Conservation (phyloP, 2,888 invertebrate genomes). For the Terebella lapidaria region DNA sequence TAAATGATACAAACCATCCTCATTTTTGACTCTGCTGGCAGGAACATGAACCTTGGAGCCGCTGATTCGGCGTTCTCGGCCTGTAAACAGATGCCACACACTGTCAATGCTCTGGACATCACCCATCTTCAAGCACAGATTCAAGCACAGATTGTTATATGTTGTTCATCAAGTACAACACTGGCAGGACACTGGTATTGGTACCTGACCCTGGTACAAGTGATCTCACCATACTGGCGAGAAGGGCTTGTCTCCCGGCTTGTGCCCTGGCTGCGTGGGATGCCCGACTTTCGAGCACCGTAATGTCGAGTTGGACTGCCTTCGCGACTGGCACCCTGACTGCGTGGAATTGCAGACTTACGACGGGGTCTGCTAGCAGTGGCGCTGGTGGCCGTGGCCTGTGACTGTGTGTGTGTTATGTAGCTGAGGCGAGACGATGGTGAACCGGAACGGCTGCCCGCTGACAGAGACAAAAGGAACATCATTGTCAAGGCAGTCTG, state of each 20-base stretch:
- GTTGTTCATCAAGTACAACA: no score
- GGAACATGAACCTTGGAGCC: conserved; percentile 19
- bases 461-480: no score
- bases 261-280: conserved; percentile 44
- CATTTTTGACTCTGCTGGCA: background rate
- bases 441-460: conserved; percentile 88
- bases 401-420: conserved; percentile 58
- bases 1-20: background rate
- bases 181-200: no score
- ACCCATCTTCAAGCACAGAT: background rate
- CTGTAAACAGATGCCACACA: conserved; percentile 27
- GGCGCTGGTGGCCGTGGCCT: conserved; percentile 3
- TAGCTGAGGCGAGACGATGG: conserved; percentile 81
- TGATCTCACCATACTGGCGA: conserved; percentile 23
- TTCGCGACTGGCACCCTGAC: conserved; percentile 54
- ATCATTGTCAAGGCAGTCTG: no score
- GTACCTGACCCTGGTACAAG: no score
- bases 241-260: conserved; percentile 55
- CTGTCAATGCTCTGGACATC: background rate
- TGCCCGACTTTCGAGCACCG: background rate
- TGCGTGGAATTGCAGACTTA: conserved; percentile 17
- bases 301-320: conserved; percentile 52
- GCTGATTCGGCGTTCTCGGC: conserved; percentile 45
- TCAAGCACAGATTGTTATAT: no score
- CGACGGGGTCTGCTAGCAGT: background rate